These are phyloP conservation scores for Oncorhynchus tshawytscha DNA, from an alignment of 2,113 vertebrate genomes.

Conservation along the genomic window DNA sequence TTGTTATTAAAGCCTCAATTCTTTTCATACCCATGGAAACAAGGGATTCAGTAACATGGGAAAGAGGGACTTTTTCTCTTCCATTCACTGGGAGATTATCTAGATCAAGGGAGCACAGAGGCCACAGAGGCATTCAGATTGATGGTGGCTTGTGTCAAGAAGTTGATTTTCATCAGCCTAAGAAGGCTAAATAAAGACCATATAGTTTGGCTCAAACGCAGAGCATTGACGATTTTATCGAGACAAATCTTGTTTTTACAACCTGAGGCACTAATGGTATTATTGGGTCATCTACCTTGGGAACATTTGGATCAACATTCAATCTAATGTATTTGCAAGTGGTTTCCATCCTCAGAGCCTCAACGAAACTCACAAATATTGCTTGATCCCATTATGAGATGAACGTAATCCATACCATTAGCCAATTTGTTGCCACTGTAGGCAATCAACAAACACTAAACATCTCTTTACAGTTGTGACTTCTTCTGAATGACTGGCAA, in stretches of 20 bases:
- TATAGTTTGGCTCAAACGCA: background rate
- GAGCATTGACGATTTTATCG: background rate
- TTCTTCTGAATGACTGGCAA: background rate
- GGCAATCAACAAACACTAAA: too few relatives aligned
- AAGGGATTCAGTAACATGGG: constrained; percentile 3
- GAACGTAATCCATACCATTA: too few relatives aligned
- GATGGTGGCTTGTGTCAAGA: constrained; percentile 27
- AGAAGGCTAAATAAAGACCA: constrained; percentile 29
- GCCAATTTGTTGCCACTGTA: too few relatives aligned
- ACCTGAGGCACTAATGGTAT: background rate
- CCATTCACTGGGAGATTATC: constrained; percentile 30
- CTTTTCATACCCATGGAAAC: constrained; percentile 20
- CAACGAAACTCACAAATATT: background rate
- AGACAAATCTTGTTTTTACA: background rate
- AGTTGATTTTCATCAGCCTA: constrained; percentile 6
- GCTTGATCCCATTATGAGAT: background rate
- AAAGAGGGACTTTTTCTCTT: background rate
- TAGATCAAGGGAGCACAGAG: constrained; percentile 18
- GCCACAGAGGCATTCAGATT: constrained; percentile 6
- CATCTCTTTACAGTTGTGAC: too few relatives aligned
- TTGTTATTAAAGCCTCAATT: constrained; percentile 25
- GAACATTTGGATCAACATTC: background rate
- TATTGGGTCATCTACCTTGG: background rate
- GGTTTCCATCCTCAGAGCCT: background rate
- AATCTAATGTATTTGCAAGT: too few relatives aligned